Evolutionary conservation across 2,797 vertebrate species (phyloP).

Genomic region (Morus bassanus): DNA sequence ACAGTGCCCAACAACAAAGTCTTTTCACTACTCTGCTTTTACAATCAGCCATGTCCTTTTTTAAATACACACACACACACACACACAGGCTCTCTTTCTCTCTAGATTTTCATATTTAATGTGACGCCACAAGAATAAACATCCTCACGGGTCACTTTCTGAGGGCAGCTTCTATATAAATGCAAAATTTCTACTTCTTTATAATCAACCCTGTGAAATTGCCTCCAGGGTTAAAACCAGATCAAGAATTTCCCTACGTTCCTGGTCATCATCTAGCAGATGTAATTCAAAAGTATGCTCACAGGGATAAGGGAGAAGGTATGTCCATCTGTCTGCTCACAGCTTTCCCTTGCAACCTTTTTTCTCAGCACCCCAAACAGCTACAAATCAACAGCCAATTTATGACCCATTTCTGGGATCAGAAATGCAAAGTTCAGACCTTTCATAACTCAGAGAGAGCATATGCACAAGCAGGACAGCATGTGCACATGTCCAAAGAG

Average conservation of each 20-base stretch:
- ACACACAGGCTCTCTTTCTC: not conserved
- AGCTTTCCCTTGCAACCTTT: not conserved
- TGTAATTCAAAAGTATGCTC: not conserved
- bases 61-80: not conserved
- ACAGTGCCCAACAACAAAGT: not conserved
- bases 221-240: not conserved
- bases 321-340: not conserved
- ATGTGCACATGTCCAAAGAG: fast-evolving
- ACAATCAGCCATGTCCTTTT: no score
- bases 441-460: not conserved
- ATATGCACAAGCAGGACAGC: fast-evolving
- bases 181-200: not conserved
- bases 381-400: not conserved
- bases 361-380: not conserved
- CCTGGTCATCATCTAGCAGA: not conserved
- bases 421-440: not conserved
- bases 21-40: no score
- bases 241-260: not conserved
- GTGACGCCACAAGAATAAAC: not conserved
- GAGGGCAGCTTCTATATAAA: not conserved
- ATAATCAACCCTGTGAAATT: not conserved
- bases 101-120: not conserved
- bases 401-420: not conserved
- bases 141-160: not conserved
- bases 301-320: not conserved